Evolutionary conservation across 2,113 vertebrate genomes (phyloP).

Genomic region (Cairina moschata): DNA sequence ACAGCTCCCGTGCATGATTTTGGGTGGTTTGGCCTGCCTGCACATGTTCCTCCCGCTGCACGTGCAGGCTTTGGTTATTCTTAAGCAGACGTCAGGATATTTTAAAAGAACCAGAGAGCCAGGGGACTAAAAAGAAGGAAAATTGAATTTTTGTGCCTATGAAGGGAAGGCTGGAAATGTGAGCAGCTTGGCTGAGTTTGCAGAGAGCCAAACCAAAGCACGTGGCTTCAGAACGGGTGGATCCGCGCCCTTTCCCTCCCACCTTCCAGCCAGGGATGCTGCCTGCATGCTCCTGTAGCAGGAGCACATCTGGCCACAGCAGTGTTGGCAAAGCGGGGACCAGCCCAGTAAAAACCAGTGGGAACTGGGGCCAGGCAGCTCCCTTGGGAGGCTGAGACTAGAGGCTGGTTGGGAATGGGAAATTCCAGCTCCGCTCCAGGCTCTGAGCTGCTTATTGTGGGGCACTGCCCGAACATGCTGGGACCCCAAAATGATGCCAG

Average conservation of each 20-base stretch:
- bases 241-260: accelerated
- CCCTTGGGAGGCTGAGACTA: neutral
- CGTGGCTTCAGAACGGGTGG: neutral
- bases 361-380: neutral
- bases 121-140: neutral
- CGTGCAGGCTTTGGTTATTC: neutral
- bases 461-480: accelerated
- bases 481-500: neutral
- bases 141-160: neutral
- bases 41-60: neutral
- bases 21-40: neutral
- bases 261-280: neutral
- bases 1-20: accelerated
- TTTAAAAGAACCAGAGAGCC: neutral
- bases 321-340: accelerated
- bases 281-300: neutral
- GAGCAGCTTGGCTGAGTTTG: neutral
- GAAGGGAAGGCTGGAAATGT: neutral
- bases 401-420: neutral
- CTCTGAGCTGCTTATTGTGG: neutral
- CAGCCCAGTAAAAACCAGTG: neutral
- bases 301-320: neutral
- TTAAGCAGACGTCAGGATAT: neutral
- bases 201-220: neutral
- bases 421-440: neutral